phyloP scores from a whole-genome alignment of 2,797 vertebrate genomes.

The Aythya fuligula region DNA sequence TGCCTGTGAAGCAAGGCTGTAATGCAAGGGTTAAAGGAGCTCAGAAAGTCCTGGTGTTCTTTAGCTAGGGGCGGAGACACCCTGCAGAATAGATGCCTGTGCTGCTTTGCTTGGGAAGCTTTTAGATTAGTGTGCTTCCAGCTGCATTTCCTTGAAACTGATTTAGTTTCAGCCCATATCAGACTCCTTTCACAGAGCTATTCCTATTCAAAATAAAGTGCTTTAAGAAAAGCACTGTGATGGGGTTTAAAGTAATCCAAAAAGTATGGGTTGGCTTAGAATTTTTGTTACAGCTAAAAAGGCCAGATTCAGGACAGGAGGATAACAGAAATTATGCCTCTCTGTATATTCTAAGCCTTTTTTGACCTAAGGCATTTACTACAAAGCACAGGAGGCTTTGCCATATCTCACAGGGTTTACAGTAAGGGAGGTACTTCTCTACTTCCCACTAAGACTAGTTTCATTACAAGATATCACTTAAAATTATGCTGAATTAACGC shows the following conservation, averaged over 20 bases:
- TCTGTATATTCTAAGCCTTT: conserved; percentile 25
- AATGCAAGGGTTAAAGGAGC: conserved; percentile 53
- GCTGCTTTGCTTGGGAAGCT: conserved; percentile 37
- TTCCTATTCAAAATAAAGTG: conserved; percentile 57
- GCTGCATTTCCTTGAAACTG: conserved; percentile 61
- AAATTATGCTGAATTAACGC: conserved; percentile 8
- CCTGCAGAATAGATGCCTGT: conserved; percentile 19
- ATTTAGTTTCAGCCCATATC: conserved; percentile 62
- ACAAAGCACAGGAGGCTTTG: conserved; percentile 9
- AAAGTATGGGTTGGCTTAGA: conserved; percentile 45
- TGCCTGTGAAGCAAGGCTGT: background rate
- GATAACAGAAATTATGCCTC: conserved; percentile 37
- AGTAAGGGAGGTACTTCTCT: background rate
- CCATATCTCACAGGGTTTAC: background rate
- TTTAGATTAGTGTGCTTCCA: conserved; percentile 54
- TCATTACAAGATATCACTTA: background rate
- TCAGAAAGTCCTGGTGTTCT: background rate
- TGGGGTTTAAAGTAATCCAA: conserved; percentile 58
- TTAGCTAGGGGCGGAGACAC: background rate
- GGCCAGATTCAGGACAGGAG: background rate
- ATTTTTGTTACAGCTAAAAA: conserved; percentile 33
- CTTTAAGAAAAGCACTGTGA: background rate
- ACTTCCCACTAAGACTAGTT: background rate
- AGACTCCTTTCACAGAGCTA: conserved; percentile 41
- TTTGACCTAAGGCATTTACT: conserved; percentile 29